Evolutionary conservation across 2,113 vertebrate species (phyloP).

Genomic region (Plestiodon gilberti): DNA sequence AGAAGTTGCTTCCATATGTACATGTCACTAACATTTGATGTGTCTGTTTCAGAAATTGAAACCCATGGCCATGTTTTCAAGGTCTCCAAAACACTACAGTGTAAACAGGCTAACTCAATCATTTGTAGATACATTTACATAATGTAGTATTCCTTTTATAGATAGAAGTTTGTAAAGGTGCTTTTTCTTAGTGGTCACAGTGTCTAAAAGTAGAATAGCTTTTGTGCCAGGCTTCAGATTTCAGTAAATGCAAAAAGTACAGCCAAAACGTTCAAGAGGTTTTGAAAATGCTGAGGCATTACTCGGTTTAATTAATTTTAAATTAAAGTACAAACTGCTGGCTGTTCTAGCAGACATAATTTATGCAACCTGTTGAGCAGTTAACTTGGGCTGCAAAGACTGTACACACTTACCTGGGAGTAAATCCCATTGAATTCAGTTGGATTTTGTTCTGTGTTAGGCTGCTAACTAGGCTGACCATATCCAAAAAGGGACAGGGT

Average conservation of each 20-base stretch:
- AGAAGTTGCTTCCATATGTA: not conserved
- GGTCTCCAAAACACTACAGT: not conserved
- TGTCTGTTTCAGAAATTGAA: not conserved
- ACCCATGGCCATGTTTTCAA: not conserved
- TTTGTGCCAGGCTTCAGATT: not conserved
- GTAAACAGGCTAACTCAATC: fast-evolving
- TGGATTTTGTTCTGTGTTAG: no score
- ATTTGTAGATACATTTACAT: not conserved
- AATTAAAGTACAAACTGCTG: no score
- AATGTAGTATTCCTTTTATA: fast-evolving
- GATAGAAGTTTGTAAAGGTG: not conserved
- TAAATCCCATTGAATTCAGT: no score
- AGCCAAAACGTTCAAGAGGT: not conserved
- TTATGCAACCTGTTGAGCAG: no score
- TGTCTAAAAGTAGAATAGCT: not conserved
- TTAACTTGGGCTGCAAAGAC: no score
- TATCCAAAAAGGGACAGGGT: no score
- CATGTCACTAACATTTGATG: fast-evolving
- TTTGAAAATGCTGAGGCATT: not conserved
- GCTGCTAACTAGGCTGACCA: no score
- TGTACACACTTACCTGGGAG: no score
- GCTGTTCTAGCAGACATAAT: no score
- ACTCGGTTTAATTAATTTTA: no score
- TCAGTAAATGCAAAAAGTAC: not conserved
- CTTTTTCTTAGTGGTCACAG: not conserved